These are phyloP conservation scores for Paracentrotus lividus DNA, from an alignment of 53 echinoderm and acorn worm species.

Conservation along the genomic window DNA sequence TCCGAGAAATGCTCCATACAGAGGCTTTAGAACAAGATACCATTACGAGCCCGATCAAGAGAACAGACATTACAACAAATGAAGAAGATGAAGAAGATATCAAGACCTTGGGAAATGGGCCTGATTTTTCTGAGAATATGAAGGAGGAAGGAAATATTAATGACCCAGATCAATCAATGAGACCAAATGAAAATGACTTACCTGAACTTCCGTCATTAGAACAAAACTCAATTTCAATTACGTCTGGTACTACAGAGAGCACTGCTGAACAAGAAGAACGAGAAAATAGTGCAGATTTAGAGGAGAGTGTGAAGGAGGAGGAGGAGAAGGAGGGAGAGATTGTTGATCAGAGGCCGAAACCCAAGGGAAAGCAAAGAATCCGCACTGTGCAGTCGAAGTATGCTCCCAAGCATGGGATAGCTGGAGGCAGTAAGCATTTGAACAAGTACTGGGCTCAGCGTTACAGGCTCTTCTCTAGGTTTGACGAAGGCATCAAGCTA, in stretches of 20 bases:
- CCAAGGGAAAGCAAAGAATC: neutral
- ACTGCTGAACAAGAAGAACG: neutral
- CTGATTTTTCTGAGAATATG: no score
- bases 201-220: neutral
- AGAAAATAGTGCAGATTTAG: neutral
- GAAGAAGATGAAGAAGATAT: neutral
- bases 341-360: neutral
- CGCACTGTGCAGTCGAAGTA: neutral
- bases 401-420: constrained; percentile 1
- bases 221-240: neutral
- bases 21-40: neutral
- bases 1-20: neutral
- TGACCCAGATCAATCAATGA: no score
- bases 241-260: neutral
- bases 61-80: neutral
- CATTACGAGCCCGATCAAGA: neutral
- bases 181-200: neutral
- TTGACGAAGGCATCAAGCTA: constrained; percentile 94
- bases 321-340: neutral
- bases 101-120: no score
- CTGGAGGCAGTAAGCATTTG: constrained; percentile 20
- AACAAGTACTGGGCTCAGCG: constrained; percentile 98
- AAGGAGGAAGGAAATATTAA: no score
- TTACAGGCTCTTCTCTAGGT: constrained; percentile 90
- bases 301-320: neutral